phyloP scores from a whole-genome alignment of 2,888 invertebrate species.

The Oxystoma pomonae region DNA sequence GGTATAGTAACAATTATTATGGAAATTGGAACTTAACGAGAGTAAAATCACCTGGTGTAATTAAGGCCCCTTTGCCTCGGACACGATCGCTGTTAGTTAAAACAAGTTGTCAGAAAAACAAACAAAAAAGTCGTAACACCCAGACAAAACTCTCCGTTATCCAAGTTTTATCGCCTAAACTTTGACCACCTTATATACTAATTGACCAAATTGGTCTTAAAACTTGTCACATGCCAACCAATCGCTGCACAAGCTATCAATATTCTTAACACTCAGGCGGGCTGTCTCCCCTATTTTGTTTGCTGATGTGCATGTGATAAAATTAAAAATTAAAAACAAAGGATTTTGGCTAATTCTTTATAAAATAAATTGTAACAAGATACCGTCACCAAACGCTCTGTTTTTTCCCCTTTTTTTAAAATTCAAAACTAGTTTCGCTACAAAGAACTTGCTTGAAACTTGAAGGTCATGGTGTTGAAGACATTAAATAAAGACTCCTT shows the following conservation, averaged over 20 bases:
- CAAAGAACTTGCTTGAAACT: too few relatives aligned
- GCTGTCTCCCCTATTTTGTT: neutral
- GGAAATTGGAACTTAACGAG: too few relatives aligned
- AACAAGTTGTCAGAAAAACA: neutral
- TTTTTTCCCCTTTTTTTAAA: too few relatives aligned
- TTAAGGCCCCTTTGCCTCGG: too few relatives aligned
- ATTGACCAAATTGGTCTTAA: neutral
- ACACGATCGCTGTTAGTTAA: too few relatives aligned
- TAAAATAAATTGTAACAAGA: too few relatives aligned
- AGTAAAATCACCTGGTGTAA: too few relatives aligned
- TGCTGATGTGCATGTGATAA: neutral
- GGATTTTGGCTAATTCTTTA: too few relatives aligned
- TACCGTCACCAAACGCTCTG: too few relatives aligned
- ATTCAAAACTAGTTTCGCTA: too few relatives aligned
- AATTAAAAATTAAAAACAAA: too few relatives aligned
- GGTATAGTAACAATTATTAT: too few relatives aligned
- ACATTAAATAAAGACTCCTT: neutral
- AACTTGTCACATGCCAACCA: neutral
- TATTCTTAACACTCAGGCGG: neutral
- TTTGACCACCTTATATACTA: neutral
- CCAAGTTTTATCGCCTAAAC: neutral
- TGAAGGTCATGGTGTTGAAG: neutral
- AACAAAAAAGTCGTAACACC: neutral
- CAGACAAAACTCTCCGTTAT: neutral
- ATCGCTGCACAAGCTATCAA: neutral